These are phyloP conservation scores for Neotoxoptera formosana DNA, from an alignment of 1,140 invertebrate genomes.

Conservation along the genomic window DNA sequence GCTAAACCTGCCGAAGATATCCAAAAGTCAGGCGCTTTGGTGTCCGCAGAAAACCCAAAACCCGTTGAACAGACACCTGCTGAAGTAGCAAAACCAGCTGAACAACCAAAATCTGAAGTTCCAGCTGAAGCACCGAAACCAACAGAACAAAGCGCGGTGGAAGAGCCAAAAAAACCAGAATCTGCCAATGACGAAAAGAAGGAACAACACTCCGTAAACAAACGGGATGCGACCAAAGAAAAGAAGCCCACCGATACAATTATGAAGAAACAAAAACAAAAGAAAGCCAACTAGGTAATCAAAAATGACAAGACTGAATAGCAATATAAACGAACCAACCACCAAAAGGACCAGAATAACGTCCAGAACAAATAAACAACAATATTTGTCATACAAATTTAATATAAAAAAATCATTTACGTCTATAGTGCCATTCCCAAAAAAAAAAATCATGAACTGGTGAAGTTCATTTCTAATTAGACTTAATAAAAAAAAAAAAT, in stretches of 20 bases:
- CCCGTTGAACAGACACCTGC: constrained; percentile 37
- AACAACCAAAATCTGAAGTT: constrained; percentile 20
- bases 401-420: constrained; percentile 36
- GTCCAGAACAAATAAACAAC: constrained; percentile 35
- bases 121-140: constrained; percentile 35
- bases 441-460: constrained; percentile 1
- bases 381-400: constrained; percentile 26
- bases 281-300: constrained; percentile 32
- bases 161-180: constrained; percentile 42
- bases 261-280: constrained; percentile 51
- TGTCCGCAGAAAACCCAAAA: constrained; percentile 42
- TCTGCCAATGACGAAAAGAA: constrained; percentile 54
- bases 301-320: constrained; percentile 55
- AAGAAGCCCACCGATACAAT: constrained; percentile 21
- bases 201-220: constrained; percentile 56
- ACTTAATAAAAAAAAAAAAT: constrained; percentile 7
- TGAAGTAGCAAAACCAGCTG: constrained; percentile 10
- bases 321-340: constrained; percentile 52
- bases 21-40: constrained; percentile 37
- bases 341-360: constrained; percentile 45
- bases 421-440: constrained; percentile 38
- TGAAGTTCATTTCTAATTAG: constrained; percentile 40
- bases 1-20: neutral
- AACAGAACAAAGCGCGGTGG: neutral
- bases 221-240: constrained; percentile 44